Evolutionary conservation across 2,113 vertebrate genomes (phyloP).

Genomic region (Cinclus mexicanus): DNA sequence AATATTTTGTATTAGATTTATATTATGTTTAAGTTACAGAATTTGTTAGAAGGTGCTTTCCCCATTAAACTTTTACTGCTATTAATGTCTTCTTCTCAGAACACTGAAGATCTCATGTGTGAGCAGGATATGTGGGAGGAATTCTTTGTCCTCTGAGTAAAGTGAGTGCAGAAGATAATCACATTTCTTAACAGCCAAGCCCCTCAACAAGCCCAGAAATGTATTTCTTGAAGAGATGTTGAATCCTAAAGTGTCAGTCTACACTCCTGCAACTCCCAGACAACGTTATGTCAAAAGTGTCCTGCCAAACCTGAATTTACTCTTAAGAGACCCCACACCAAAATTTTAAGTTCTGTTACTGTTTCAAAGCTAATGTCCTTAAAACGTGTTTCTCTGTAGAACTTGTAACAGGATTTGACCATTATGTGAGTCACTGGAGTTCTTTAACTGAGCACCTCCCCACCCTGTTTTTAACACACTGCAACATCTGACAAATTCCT

Average conservation of each 20-base stretch:
- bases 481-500: not conserved
- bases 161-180: not conserved
- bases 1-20: not conserved
- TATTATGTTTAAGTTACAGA: not conserved
- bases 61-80: not conserved
- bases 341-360: not conserved
- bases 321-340: not conserved
- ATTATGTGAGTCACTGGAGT: not conserved
- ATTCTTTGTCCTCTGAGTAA: not conserved
- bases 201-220: not conserved
- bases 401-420: not conserved
- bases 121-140: not conserved
- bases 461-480: not conserved
- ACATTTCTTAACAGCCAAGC: not conserved
- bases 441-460: not conserved
- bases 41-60: not conserved
- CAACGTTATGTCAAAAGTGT: not conserved
- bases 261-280: not conserved
- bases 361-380: not conserved
- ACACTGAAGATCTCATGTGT: not conserved
- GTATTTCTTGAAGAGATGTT: not conserved
- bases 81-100: not conserved
- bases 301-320: not conserved
- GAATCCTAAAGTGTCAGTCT: not conserved
- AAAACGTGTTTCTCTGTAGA: not conserved